phyloP scores from a whole-genome alignment of 53 echinoderm and acorn worm species.

The Stichopus horrens region DNA sequence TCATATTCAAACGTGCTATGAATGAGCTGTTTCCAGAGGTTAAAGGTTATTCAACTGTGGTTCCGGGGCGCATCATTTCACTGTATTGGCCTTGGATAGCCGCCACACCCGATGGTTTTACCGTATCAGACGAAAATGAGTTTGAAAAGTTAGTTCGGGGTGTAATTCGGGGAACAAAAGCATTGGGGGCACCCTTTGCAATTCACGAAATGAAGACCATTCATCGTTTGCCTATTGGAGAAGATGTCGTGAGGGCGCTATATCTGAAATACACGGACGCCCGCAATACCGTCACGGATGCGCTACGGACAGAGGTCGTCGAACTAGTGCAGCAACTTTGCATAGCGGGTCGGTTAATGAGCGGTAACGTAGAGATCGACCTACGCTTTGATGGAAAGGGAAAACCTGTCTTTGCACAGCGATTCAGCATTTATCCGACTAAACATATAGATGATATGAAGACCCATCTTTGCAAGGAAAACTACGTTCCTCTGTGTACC shows the following conservation, averaged over 20 bases:
- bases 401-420: not conserved
- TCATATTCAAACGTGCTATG: not conserved
- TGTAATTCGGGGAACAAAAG: not conserved
- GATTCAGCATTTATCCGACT: not conserved
- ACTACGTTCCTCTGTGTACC: not conserved
- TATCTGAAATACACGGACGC: not conserved
- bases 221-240: not conserved
- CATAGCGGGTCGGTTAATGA: not conserved
- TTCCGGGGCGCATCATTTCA: not conserved
- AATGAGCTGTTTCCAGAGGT: not conserved
- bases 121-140: not conserved
- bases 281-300: not conserved
- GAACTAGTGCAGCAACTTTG: not conserved
- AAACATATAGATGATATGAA: not conserved
- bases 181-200: not conserved
- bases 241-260: not conserved
- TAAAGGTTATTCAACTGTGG: not conserved
- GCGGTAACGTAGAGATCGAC: not conserved
- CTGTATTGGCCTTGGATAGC: not conserved
- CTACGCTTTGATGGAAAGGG: not conserved
- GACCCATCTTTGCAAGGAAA: not conserved
- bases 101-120: conserved; percentile 2
- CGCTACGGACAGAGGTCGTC: not conserved
- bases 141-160: not conserved
- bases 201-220: not conserved